Percentiles rank a stretch among this genome's conserved stretches.
Evolutionary conservation across 2,888 invertebrate genomes (phyloP).

Genomic region (Drosophila histrio): DNA sequence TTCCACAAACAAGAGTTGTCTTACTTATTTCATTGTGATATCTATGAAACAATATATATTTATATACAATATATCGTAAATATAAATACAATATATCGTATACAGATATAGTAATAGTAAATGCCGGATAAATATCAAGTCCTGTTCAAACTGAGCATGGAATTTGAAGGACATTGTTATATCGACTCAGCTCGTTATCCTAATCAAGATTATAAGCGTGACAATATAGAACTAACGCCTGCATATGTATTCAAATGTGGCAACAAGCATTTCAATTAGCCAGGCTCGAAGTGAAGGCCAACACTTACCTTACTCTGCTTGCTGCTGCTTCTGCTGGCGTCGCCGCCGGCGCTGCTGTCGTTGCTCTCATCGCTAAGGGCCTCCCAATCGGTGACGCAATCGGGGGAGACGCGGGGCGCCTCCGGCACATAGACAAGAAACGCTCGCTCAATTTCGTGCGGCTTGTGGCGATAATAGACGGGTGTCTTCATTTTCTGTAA

Average conservation of each 20-base stretch:
- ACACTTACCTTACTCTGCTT: constrained; percentile 70
- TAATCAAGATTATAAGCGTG: too few species aligned
- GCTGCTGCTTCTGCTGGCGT: constrained; percentile 50
- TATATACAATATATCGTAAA: too few species aligned
- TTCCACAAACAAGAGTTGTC: too few species aligned
- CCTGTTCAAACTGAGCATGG: too few species aligned
- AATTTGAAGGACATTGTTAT: too few species aligned
- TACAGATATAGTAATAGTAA: too few species aligned
- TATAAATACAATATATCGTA: too few species aligned
- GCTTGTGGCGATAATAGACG: constrained; percentile 90
- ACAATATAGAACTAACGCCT: background rate
- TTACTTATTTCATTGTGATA: too few species aligned
- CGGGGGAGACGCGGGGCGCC: constrained; percentile 91
- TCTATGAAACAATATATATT: too few species aligned
- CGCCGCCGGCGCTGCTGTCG: constrained; percentile 54
- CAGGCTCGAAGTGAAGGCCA: background rate
- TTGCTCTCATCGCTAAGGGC: constrained; percentile 85
- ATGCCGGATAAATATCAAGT: too few species aligned
- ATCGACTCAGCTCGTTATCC: too few species aligned
- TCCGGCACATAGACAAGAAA: constrained; percentile 90
- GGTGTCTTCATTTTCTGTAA: constrained; percentile 92
- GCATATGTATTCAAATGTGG: background rate
- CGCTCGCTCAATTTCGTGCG: constrained; percentile 90
- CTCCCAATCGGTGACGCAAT: constrained; percentile 86
- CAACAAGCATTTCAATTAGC: constrained; percentile 39